A percentile compares a stretch with the other conserved stretches of the same genome.
These are phyloP conservation scores for Hylomyscus alleni DNA, from an alignment of 2,797 vertebrate genomes.

Conservation along the genomic window DNA sequence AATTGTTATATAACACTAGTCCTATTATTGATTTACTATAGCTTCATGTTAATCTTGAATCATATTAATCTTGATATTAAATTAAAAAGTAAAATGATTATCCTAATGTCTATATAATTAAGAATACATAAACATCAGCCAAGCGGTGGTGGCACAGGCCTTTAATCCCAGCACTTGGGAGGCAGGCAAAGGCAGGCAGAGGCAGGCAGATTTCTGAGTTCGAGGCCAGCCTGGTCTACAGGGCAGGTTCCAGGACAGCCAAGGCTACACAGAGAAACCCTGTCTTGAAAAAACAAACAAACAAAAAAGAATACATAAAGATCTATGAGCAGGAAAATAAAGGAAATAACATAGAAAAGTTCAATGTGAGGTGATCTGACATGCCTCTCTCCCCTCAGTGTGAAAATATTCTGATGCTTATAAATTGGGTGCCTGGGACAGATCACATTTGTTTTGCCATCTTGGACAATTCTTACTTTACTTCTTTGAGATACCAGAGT, in stretches of 20 bases:
- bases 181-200: too few relatives aligned
- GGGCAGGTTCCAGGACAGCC: too few relatives aligned
- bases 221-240: too few relatives aligned
- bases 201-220: too few relatives aligned
- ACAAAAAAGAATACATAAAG: background rate
- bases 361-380: background rate
- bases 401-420: background rate
- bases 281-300: too few relatives aligned
- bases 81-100: background rate
- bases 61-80: background rate
- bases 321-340: background rate
- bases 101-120: background rate
- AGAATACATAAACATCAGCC: background rate
- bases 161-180: too few relatives aligned
- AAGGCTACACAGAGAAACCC: too few relatives aligned
- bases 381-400: background rate
- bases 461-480: background rate
- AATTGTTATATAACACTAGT: background rate
- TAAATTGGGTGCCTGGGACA: background rate
- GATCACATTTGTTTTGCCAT: background rate
- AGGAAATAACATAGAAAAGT: background rate
- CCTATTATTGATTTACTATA: background rate
- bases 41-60: background rate
- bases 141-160: too few relatives aligned
- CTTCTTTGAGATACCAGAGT: conserved; percentile 11